These are phyloP conservation scores for Drosophila tanythrix DNA, from an alignment of 2,888 invertebrate genomes.

Conservation along the genomic window DNA sequence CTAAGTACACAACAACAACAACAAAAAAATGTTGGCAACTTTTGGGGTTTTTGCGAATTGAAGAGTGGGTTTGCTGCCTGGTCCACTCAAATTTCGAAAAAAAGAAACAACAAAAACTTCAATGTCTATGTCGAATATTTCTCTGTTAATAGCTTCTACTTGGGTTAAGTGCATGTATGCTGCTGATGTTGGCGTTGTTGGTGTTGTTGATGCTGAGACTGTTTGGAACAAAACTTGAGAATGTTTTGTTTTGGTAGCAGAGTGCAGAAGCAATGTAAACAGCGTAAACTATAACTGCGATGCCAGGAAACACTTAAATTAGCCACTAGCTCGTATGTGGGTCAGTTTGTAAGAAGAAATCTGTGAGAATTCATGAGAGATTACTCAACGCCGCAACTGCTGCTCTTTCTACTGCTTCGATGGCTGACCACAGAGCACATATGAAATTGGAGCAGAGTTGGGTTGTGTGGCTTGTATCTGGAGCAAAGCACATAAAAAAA, in stretches of 20 bases:
- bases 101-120: slow-evolving; percentile 26
- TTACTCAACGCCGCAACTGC: slow-evolving; percentile 64
- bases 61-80: slow-evolving; percentile 18
- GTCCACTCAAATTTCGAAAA: slow-evolving; percentile 67
- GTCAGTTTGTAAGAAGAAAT: slow-evolving; percentile 73
- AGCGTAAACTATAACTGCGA: slow-evolving; percentile 79
- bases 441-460: slow-evolving; percentile 55
- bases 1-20: slow-evolving; percentile 15
- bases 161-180: slow-evolving; percentile 49
- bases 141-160: slow-evolving; percentile 70
- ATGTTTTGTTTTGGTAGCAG: slow-evolving; percentile 77
- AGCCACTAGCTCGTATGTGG: slow-evolving; percentile 74
- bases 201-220: slow-evolving; percentile 22
- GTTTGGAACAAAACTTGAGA: slow-evolving; percentile 55
- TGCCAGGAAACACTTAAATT: slow-evolving; percentile 79
- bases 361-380: slow-evolving; percentile 66
- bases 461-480: slow-evolving; percentile 40
- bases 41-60: slow-evolving; percentile 42
- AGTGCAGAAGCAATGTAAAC: slow-evolving; percentile 72
- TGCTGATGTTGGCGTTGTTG: slow-evolving; percentile 7
- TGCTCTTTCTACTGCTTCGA: not conserved
- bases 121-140: slow-evolving; percentile 60
- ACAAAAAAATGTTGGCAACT: slow-evolving; percentile 16
- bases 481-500: slow-evolving; percentile 65
- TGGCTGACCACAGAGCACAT: slow-evolving; percentile 63